Conservation (phyloP, 2,888 invertebrate species). For the Hymenopus coronatus region DNA sequence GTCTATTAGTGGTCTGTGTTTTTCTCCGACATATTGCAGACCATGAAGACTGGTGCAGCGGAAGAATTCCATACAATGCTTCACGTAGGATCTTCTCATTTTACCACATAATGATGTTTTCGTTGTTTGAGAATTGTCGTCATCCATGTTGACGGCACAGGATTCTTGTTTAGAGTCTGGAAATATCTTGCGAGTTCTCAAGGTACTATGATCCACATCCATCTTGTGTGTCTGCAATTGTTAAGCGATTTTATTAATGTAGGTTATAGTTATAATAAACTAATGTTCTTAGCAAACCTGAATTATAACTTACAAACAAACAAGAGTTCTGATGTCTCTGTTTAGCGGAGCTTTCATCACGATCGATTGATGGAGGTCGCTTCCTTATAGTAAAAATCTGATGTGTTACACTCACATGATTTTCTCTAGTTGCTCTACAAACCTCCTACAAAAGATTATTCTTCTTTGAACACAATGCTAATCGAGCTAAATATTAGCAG, state of each 20-base stretch:
- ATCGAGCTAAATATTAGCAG: too few relatives aligned
- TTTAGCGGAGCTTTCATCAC: too few relatives aligned
- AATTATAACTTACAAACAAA: too few relatives aligned
- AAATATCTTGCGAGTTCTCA: not conserved
- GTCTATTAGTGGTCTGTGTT: constrained; percentile 33
- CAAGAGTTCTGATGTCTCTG: too few relatives aligned
- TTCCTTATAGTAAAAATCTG: too few relatives aligned
- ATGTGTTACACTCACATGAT: too few relatives aligned
- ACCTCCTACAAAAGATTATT: too few relatives aligned
- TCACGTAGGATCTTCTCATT: not conserved
- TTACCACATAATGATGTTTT: not conserved
- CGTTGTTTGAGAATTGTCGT: not conserved
- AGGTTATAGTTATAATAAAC: too few relatives aligned
- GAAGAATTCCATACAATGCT: constrained; percentile 51
- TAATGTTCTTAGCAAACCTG: too few relatives aligned
- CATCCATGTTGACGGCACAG: not conserved
- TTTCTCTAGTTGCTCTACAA: too few relatives aligned
- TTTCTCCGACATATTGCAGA: constrained; percentile 36
- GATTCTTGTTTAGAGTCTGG: not conserved
- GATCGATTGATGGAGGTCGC: too few relatives aligned
- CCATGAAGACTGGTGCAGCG: constrained; percentile 49
- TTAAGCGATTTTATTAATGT: not conserved
- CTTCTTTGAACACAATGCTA: too few relatives aligned
- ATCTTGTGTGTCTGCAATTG: not conserved
- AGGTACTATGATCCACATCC: not conserved